phyloP scores from a whole-genome alignment of 1,140 invertebrate species.

The Palaemon carinicauda region DNA sequence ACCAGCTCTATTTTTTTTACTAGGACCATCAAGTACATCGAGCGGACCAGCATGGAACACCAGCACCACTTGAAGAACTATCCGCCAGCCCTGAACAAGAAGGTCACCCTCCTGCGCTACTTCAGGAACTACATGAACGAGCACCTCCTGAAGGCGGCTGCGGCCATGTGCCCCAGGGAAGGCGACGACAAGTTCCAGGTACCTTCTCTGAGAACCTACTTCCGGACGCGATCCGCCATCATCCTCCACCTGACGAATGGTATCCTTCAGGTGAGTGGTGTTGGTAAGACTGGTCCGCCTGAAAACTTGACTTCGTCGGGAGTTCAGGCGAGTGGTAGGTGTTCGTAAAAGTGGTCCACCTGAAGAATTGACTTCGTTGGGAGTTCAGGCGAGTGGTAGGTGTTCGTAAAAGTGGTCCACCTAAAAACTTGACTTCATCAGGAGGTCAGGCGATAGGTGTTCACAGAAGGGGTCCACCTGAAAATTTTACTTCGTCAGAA shows the following conservation, averaged over 20 bases:
- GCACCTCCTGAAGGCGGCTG: slow-evolving; percentile 84
- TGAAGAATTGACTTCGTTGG: too few species aligned
- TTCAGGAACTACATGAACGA: slow-evolving; percentile 98
- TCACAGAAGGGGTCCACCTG: too few species aligned
- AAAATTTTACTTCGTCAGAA: too few species aligned
- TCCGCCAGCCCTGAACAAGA: slow-evolving; percentile 86
- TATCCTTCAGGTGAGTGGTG: slow-evolving; percentile 83
- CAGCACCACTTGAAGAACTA: slow-evolving; percentile 87
- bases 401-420: too few species aligned
- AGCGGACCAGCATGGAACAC: slow-evolving; percentile 83
- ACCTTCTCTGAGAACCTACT: slow-evolving; percentile 96
- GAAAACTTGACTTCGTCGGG: too few species aligned
- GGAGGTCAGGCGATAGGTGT: too few species aligned
- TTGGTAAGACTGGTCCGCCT: too few species aligned
- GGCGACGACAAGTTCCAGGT: slow-evolving; percentile 88
- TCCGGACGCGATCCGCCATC: slow-evolving; percentile 91
- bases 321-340: neutral
- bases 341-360: too few species aligned
- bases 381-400: too few species aligned
- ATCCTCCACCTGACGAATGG: slow-evolving; percentile 98
- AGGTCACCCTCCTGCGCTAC: slow-evolving; percentile 95
- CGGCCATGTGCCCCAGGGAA: slow-evolving; percentile 71
- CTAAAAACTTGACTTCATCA: too few species aligned
- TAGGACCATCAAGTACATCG: too few species aligned
- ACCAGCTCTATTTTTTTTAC: too few species aligned